phyloP scores from a whole-genome alignment of 2,113 vertebrate species.

The Leucopternis melanops region DNA sequence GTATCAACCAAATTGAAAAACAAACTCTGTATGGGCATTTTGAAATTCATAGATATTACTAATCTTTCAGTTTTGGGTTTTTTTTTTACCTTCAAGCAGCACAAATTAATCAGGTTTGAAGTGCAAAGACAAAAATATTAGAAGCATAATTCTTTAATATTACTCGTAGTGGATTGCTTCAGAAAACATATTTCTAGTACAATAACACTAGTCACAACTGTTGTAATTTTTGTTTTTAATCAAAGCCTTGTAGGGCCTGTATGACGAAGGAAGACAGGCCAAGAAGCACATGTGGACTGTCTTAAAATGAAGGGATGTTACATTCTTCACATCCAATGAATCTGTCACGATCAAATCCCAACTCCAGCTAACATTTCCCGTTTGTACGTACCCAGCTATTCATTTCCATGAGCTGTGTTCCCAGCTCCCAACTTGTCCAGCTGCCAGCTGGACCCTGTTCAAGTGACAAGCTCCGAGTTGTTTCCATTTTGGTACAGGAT shows the following conservation, averaged over 20 bases:
- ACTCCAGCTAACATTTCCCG: background rate
- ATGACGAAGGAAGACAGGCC: background rate
- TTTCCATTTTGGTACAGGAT: background rate
- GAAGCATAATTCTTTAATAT: background rate
- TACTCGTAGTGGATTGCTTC: background rate
- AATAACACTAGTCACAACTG: background rate
- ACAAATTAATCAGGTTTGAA: background rate
- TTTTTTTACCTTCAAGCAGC: background rate
- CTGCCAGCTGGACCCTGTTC: background rate
- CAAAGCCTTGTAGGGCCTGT: background rate
- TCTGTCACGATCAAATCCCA: background rate
- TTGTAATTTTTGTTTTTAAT: background rate
- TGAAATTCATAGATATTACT: background rate
- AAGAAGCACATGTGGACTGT: background rate
- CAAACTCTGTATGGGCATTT: rapidly evolving
- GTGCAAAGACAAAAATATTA: background rate
- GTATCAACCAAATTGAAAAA: background rate
- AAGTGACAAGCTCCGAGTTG: background rate
- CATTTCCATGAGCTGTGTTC: background rate
- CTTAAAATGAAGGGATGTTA: background rate
- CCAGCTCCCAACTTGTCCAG: background rate
- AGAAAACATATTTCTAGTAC: background rate
- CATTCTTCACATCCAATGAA: rapidly evolving
- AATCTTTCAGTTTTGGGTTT: background rate
- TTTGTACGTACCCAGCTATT: background rate